Conservation (phyloP, 2,113 vertebrate genomes). For the Vicugna pacos region DNA sequence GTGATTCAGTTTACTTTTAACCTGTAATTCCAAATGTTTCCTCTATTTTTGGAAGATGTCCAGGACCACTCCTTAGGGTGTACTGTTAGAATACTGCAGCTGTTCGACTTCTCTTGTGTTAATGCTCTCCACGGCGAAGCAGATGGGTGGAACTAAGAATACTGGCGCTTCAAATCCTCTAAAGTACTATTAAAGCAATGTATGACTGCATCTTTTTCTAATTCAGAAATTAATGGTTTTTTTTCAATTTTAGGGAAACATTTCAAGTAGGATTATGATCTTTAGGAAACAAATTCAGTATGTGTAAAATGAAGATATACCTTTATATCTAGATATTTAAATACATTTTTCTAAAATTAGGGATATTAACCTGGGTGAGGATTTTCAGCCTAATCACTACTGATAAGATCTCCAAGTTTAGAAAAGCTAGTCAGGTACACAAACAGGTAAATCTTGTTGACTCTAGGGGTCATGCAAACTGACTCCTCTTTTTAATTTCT, state of each 20-base stretch:
- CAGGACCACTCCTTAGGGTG: background rate
- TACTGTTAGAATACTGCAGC: background rate
- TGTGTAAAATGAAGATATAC: background rate
- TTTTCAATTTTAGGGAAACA: slow-evolving; percentile 22
- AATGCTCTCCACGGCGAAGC: background rate
- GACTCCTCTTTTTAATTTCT: slow-evolving; percentile 9
- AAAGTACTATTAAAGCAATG: background rate
- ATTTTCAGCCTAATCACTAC: slow-evolving; percentile 1
- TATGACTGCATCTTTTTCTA: background rate
- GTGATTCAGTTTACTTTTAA: slow-evolving; percentile 28
- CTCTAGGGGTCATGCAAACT: background rate
- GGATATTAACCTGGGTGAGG: background rate
- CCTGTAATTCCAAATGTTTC: background rate
- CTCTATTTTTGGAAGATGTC: slow-evolving; percentile 1
- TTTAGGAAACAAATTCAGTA: slow-evolving; percentile 24
- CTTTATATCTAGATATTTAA: slow-evolving; percentile 3
- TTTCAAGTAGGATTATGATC: background rate
- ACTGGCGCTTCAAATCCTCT: background rate
- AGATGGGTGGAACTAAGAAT: background rate
- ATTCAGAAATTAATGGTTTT: background rate
- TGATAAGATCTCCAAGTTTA: slow-evolving; percentile 14
- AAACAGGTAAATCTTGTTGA: background rate
- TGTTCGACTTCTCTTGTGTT: background rate
- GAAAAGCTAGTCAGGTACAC: background rate
- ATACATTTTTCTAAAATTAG: slow-evolving; percentile 28